Evolutionary conservation across 2,888 invertebrate genomes (phyloP), one percentile per base, ranked within the genome.

Genomic region (Chloromyia formosa): DNA sequence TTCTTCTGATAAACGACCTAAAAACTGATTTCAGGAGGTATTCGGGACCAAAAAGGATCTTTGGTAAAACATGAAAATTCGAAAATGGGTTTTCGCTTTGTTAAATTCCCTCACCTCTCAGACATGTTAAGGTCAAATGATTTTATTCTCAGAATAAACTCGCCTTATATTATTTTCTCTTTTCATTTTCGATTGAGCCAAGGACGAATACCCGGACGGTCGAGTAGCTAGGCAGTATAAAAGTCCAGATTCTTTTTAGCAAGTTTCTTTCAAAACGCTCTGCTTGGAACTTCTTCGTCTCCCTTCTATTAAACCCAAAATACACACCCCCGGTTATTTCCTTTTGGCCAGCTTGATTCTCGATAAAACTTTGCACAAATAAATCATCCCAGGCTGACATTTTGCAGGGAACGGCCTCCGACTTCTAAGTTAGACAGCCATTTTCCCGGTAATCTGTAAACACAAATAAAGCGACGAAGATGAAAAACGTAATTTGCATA

Each of bases 311-410:
- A 20, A 58, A 9, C 58, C 58, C 20, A n/a, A n/a, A n/a, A n/a
- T n/a, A n/a, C 58, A n/a, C 22, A 58, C 58, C 56, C 22, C n/a
- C 60, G n/a, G 23, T 12, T 23, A 60, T 60, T 60, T 60, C 60
- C 23, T 23, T 22, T 20, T 42, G 40, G 42, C 40, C 20, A 42
- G 42, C 40, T 42, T 42, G 64, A 64, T 64, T 64, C 64, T 14
- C 27, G 64, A 64, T 64, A 64, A 35, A 45, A 64, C 3, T 64
- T 64, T 16, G 18, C 22, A 64, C 40, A 18, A 64, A 64, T 64
- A 64, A 64, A 64, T 64, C 64, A 64, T 64, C 42, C 64, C 45
- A 1, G 12, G 16, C 45, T 64, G 64, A 64, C 64, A 18, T 64
- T 64, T 42, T 64, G 20, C 49, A 12, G 35, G 18, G 16, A 42